Evolutionary conservation across 1,140 invertebrate species (phyloP).

Genomic region (Antheraea mylitta): DNA sequence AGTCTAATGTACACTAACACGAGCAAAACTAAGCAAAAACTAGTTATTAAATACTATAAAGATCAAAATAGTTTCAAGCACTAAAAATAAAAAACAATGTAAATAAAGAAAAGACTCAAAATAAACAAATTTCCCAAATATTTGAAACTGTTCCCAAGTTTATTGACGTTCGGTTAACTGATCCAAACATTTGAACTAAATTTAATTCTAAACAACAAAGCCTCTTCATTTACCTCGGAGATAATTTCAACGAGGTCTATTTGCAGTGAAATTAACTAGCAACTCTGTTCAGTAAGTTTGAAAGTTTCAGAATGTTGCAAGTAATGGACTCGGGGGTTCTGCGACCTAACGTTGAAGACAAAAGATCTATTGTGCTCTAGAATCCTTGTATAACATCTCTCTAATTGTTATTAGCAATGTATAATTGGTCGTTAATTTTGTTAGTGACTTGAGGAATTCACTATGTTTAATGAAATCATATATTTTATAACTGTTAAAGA

Average conservation of each 20-base stretch:
- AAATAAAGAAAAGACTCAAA: background rate
- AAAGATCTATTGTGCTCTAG: slow-evolving; percentile 42
- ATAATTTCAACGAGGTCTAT: slow-evolving; percentile 32
- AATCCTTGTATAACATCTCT: slow-evolving; percentile 27
- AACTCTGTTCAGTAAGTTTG: slow-evolving; percentile 51
- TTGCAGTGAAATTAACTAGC: slow-evolving; percentile 52
- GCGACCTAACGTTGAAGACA: slow-evolving; percentile 33
- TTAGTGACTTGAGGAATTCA: background rate
- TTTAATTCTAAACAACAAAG: slow-evolving; percentile 7
- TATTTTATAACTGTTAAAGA: background rate
- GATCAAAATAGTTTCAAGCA: background rate
- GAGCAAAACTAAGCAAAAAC: too few relatives aligned
- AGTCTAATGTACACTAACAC: too few relatives aligned
- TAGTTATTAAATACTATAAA: background rate
- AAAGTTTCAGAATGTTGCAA: slow-evolving; percentile 44
- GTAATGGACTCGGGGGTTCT: slow-evolving; percentile 46
- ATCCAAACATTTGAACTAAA: background rate
- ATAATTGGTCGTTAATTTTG: slow-evolving; percentile 24
- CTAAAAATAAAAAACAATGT: background rate
- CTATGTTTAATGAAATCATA: background rate
- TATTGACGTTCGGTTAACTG: background rate
- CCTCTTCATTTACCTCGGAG: slow-evolving; percentile 8
- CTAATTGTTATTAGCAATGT: slow-evolving; percentile 33
- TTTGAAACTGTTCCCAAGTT: background rate
- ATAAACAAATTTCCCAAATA: background rate